A percentile compares a stretch with the other conserved stretches of the same genome.
Conservation (phyloP, 1,140 invertebrate genomes). For the Orius insidiosus region DNA sequence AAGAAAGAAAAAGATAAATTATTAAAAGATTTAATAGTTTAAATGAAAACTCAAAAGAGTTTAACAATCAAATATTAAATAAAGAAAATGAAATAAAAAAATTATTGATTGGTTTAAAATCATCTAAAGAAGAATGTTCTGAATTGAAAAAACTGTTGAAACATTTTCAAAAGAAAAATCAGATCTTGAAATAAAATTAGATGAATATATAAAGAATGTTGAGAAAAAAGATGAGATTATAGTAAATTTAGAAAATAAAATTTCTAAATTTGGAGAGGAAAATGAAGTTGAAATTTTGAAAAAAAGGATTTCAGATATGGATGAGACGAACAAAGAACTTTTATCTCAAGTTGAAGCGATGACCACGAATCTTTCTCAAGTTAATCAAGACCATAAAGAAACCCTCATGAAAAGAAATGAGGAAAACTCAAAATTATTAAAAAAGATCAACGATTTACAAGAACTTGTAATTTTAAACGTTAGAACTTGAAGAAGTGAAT, state of each 20-base stretch:
- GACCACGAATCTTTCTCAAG: not conserved
- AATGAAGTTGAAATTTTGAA: too few species aligned
- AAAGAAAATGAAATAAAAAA: not conserved
- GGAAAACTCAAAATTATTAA: not conserved
- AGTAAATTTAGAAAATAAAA: not conserved
- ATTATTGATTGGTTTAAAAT: not conserved
- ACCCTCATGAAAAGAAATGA: not conserved
- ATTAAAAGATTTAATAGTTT: not conserved
- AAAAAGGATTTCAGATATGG: too few species aligned
- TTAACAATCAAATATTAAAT: not conserved
- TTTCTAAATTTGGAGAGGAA: not conserved
- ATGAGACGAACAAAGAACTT: too few species aligned
- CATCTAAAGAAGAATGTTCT: not conserved
- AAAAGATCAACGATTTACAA: conserved; percentile 7
- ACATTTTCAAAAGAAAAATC: too few species aligned
- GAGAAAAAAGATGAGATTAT: not conserved
- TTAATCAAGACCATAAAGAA: not conserved
- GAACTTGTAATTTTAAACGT: conserved; percentile 2
- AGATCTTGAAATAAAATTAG: not conserved
- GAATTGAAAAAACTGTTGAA: not conserved
- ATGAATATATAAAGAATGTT: not conserved
- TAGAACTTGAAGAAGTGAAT: conserved; percentile 9
- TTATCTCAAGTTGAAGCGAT: too few species aligned
- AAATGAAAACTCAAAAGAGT: not conserved
- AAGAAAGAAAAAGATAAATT: conserved; percentile 1